Conservation (phyloP, 2,797 vertebrate genomes). For the Notolepis coatsorum region DNA sequence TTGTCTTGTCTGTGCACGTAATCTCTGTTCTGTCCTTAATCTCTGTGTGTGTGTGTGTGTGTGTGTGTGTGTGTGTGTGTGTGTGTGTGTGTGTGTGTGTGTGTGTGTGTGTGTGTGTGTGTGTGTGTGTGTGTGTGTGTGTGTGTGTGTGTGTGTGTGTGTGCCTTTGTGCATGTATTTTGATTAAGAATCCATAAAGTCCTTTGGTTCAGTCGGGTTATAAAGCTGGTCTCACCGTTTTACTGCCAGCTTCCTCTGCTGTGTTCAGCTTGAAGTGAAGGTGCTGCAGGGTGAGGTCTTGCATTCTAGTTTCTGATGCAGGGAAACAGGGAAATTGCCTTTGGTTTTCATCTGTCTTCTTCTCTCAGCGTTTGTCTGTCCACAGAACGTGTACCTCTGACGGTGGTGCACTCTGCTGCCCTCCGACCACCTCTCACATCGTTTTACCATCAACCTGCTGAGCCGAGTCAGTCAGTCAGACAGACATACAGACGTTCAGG, state of each 20-base stretch:
- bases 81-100: background rate
- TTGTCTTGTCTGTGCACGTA: background rate
- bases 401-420: constrained; percentile 11
- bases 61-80: background rate
- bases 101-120: background rate
- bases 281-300: background rate
- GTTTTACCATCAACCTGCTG: constrained; percentile 35
- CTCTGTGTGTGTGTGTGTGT: background rate
- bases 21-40: too few species aligned
- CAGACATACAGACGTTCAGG: constrained; percentile 7
- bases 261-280: too few species aligned
- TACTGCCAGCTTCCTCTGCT: background rate
- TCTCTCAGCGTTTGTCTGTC: constrained; percentile 22
- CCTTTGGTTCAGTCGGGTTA: constrained; percentile 10
- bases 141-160: background rate
- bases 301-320: background rate
- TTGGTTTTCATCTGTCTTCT: constrained; percentile 29
- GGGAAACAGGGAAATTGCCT: constrained; percentile 6
- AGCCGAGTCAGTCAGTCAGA: constrained; percentile 21
- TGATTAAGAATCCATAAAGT: background rate
- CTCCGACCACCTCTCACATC: constrained; percentile 21
- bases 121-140: background rate
- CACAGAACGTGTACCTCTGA: constrained; percentile 17
- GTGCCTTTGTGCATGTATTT: background rate
- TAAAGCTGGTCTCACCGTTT: background rate